These are phyloP conservation scores for Rallus crepitans DNA, from an alignment of 2,797 vertebrate species.

Conservation along the genomic window DNA sequence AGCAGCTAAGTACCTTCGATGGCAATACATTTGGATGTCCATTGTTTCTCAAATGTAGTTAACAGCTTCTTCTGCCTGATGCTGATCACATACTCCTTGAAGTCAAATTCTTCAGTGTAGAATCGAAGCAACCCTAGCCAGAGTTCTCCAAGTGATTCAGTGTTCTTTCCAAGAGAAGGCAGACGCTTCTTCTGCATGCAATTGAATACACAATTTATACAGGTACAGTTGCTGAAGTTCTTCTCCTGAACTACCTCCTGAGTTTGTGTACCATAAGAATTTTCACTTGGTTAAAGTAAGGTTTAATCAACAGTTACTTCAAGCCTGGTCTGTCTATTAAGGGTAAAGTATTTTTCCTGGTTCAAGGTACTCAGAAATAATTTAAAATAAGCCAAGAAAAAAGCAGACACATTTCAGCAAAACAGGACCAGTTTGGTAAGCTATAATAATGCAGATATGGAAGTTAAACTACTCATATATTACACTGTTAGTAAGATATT, in stretches of 20 bases:
- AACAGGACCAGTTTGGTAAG: neutral
- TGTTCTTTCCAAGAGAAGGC: constrained; percentile 87
- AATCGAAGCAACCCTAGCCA: constrained; percentile 96
- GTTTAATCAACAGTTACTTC: neutral
- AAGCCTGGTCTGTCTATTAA: neutral
- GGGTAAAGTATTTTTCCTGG: neutral
- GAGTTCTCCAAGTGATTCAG: constrained; percentile 93
- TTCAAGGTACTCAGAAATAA: neutral
- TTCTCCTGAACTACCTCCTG: neutral
- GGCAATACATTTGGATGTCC: constrained; percentile 98
- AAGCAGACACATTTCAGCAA: neutral
- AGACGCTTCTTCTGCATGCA: constrained; percentile 83
- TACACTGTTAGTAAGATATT: neutral
- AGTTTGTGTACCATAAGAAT: neutral
- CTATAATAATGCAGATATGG: neutral
- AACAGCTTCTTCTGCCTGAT: constrained; percentile 94
- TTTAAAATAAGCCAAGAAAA: neutral
- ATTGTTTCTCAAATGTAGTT: constrained; percentile 98
- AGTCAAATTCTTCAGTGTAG: constrained; percentile 98
- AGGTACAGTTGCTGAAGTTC: neutral
- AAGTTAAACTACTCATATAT: neutral
- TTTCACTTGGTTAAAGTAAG: neutral
- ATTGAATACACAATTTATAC: neutral
- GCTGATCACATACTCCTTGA: constrained; percentile 97
- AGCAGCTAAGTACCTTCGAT: constrained; percentile 89